A percentile compares a stretch with the other conserved stretches of the same genome.
Conservation (phyloP, 2,113 vertebrate genomes). For the Sminthopsis crassicaudata region DNA sequence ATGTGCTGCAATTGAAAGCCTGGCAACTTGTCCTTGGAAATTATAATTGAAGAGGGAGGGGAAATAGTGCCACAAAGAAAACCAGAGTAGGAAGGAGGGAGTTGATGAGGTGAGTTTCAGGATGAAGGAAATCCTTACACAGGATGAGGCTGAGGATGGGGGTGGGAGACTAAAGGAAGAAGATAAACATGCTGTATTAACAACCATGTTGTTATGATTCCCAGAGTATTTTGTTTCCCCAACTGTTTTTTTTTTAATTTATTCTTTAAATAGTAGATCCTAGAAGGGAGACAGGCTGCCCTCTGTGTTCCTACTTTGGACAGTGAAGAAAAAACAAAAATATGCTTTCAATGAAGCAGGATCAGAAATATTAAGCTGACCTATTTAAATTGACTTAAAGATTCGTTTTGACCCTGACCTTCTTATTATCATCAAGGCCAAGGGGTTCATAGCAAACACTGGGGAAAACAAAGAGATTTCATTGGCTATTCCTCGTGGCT, state of each 20-base stretch:
- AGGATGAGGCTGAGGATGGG: constrained; percentile 54
- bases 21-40: constrained; percentile 58
- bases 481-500: neutral
- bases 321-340: constrained; percentile 59
- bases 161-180: constrained; percentile 59
- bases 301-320: constrained; percentile 58
- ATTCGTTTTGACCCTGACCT: constrained; percentile 54
- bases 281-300: constrained; percentile 70
- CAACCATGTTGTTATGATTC: constrained; percentile 25
- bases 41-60: constrained; percentile 68
- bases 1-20: constrained; percentile 36
- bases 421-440: constrained; percentile 50
- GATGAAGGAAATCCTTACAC: constrained; percentile 74
- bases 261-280: constrained; percentile 38
- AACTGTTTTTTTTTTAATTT: constrained; percentile 32
- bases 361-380: constrained; percentile 56
- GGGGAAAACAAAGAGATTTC: constrained; percentile 26
- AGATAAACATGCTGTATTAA: constrained; percentile 52
- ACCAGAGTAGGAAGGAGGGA: constrained; percentile 33
- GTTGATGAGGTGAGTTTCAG: constrained; percentile 46
- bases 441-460: constrained; percentile 58
- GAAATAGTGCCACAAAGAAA: constrained; percentile 53
- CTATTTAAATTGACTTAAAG: constrained; percentile 61
- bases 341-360: constrained; percentile 41
- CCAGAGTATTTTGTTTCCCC: constrained; percentile 48